phyloP scores from a whole-genome alignment of 1,140 invertebrate species.

The Drosophila tani region DNA sequence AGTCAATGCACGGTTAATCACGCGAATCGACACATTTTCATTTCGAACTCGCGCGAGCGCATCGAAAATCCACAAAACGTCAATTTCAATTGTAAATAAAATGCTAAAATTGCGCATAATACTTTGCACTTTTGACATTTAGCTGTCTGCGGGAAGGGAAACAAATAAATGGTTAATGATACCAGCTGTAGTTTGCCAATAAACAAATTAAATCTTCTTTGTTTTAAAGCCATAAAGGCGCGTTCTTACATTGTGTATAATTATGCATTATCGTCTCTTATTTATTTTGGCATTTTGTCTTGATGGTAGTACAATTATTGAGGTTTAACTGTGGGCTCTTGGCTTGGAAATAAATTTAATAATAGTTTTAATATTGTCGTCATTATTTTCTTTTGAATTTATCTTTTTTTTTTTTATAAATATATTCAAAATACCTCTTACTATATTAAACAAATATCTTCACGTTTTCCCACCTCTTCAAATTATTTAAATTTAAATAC shows the following conservation, averaged over 20 bases:
- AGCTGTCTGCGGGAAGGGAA: conserved; percentile 6
- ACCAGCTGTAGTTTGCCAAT: conserved; percentile 17
- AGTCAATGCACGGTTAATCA: conserved; percentile 36
- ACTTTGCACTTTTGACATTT: conserved; percentile 38
- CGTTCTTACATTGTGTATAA: background rate
- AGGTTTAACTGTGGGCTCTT: background rate
- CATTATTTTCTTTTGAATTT: too few species aligned
- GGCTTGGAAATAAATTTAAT: background rate
- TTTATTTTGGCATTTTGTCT: background rate
- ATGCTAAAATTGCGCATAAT: conserved; percentile 24
- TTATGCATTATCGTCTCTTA: background rate
- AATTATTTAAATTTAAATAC: background rate
- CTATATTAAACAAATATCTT: background rate
- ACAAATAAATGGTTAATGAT: conserved; percentile 10
- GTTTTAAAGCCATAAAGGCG: background rate
- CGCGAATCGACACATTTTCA: conserved; percentile 21
- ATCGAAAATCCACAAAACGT: conserved; percentile 35
- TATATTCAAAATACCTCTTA: background rate
- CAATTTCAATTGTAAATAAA: conserved; percentile 38
- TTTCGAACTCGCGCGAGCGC: conserved; percentile 47
- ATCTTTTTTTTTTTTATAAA: background rate
- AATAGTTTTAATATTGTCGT: too few species aligned
- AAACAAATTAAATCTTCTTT: conserved; percentile 11
- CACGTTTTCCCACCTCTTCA: background rate
- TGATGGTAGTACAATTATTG: background rate